phyloP scores from a whole-genome alignment of 1,140 invertebrate genomes.

The Penaeus chinensis region DNA sequence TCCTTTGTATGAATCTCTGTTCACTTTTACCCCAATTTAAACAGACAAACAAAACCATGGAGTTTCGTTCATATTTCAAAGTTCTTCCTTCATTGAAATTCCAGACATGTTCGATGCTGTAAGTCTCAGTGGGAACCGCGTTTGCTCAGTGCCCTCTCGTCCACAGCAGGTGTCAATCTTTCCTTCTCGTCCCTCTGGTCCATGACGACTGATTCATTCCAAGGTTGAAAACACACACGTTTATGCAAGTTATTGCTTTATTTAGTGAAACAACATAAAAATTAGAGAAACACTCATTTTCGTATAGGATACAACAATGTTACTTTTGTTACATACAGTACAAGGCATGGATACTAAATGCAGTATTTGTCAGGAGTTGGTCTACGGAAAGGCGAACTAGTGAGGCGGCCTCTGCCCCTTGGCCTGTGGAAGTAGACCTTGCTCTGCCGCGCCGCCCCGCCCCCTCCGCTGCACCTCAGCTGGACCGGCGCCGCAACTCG shows the following conservation, averaged over 20 bases:
- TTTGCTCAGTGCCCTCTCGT: too few relatives aligned
- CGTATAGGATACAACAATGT: slow-evolving; percentile 51
- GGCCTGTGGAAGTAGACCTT: background rate
- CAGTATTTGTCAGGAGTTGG: slow-evolving; percentile 25
- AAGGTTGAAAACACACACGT: slow-evolving; percentile 2
- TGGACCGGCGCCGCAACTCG: background rate
- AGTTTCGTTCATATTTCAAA: too few relatives aligned
- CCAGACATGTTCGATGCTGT: too few relatives aligned
- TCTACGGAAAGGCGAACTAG: background rate
- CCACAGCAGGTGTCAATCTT: too few relatives aligned
- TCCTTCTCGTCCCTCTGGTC: too few relatives aligned
- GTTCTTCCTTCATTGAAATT: too few relatives aligned
- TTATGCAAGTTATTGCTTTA: slow-evolving; percentile 54
- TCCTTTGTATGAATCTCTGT: too few relatives aligned
- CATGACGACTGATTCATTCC: background rate
- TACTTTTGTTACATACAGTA: slow-evolving; percentile 50
- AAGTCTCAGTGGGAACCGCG: too few relatives aligned
- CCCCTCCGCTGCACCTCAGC: background rate
- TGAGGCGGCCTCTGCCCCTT: too few relatives aligned
- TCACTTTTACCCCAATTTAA: too few relatives aligned
- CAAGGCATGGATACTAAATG: slow-evolving; percentile 54
- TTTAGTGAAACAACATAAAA: slow-evolving; percentile 62
- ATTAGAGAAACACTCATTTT: slow-evolving; percentile 61
- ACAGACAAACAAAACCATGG: too few relatives aligned
- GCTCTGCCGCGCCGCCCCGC: background rate